Base-by-base conservation (phyloP, 2,113 vertebrate genomes). In the Ginglymostoma cirratum region DNA sequence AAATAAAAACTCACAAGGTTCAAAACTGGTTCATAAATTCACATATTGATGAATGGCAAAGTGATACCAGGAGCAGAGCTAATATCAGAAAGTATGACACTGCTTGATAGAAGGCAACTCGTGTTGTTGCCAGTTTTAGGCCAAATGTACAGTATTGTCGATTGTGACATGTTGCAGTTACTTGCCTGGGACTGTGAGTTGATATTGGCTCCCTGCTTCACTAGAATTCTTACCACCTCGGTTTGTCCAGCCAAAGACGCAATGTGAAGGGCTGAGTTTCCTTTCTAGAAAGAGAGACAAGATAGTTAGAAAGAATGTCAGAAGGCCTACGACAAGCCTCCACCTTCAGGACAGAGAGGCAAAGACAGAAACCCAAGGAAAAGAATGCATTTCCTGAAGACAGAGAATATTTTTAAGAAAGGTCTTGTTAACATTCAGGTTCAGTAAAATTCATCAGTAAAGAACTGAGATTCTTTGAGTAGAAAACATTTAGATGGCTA, bases 251-350 rank as follows among this genome's bases (percentile, higher is more conserved):
- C 99, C 96, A 99, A 97, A 34, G 99, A 99, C 21, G 99, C 98
- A 27, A 99, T 99, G 97, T 99, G 99, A 65, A 99, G 98, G n/a
- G 99, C 99, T 15, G 99, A 99, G 97, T 99, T 99, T 96, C 99
- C 99, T 97, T 99, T 99, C 99, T 99, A 98, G 96, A 96, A 67
- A 0, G 55, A 96, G 97, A 34, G 78, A 27, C 30, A 96, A 61
- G 94, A 96, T 1, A 0, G 1, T 66, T 83, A 65, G 55, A 24
- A 30, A 90, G 87, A 76, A 72, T 72, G 42, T 23, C 34, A 23
- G 61, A 93, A 93, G 42, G 38, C 34, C 27, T 27, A 17, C 5
- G 14, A 34, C 69, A 48, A 52, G 5, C n/a, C 65, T 45, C 21
- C 65, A 61, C 6, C 17, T 95, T 70, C 42, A 94, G 5, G 61